Evolutionary conservation across 2,888 invertebrate species (phyloP).

Genomic region (Metacarcinus magister): DNA sequence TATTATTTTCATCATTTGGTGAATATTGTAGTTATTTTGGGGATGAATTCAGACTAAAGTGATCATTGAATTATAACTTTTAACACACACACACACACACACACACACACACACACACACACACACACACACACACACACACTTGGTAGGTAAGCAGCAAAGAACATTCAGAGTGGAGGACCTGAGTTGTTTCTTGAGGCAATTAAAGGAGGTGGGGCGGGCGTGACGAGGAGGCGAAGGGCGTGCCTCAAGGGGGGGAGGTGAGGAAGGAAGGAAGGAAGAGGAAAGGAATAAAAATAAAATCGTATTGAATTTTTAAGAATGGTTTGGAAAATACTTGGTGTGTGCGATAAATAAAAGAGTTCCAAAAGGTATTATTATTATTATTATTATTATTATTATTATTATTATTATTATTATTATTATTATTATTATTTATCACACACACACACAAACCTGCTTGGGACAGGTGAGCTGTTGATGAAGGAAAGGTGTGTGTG

Average conservation of each 20-base stretch:
- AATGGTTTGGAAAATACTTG: neutral
- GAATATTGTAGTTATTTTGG: no score
- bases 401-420: no score
- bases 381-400: neutral
- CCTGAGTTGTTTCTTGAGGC: neutral
- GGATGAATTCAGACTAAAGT: no score
- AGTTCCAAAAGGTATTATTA: no score
- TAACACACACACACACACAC: constrained; percentile 45
- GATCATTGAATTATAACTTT: no score
- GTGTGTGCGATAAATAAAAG: neutral
- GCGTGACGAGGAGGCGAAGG: neutral
- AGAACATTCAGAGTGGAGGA: no score
- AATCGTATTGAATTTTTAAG: neutral
- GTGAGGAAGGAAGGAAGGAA: neutral
- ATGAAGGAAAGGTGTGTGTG: neutral
- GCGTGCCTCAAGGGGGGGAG: neutral
- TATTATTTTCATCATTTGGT: no score
- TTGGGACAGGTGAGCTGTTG: neutral
- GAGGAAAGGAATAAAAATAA: neutral
- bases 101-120: constrained; percentile 38
- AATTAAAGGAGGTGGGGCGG: neutral
- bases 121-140: constrained; percentile 57
- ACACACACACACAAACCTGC: neutral
- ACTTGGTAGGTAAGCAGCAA: neutral
- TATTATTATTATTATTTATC: no score